phyloP scores from a whole-genome alignment of 2,797 vertebrate species.

The Falco novaeseelandiae region DNA sequence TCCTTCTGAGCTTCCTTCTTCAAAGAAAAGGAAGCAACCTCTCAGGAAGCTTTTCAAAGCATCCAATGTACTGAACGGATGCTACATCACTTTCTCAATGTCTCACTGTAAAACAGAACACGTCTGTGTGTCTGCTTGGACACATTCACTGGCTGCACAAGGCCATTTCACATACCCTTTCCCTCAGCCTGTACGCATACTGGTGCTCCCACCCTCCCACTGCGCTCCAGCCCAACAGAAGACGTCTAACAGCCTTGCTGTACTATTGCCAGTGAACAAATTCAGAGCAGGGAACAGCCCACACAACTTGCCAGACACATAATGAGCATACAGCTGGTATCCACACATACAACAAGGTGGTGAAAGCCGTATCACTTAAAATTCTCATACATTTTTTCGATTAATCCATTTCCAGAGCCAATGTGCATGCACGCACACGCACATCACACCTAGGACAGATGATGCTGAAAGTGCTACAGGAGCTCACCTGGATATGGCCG shows the following conservation, averaged over 20 bases:
- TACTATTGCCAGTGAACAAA: background rate
- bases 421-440: background rate
- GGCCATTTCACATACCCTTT: background rate
- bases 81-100: background rate
- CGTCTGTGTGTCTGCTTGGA: background rate
- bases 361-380: background rate
- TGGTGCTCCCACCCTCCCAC: background rate
- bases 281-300: background rate
- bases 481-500: slow-evolving; percentile 92
- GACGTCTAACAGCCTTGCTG: background rate
- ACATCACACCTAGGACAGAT: background rate
- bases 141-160: background rate
- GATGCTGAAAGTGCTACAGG: fast-evolving
- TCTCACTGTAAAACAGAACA: background rate
- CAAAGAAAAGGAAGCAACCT: background rate
- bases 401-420: background rate
- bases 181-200: background rate
- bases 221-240: background rate
- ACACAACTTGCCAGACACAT: background rate
- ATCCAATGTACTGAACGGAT: background rate
- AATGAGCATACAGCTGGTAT: background rate
- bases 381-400: background rate
- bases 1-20: background rate
- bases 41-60: background rate
- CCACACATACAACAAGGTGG: background rate